phyloP scores from a whole-genome alignment of 1,140 invertebrate species.

The Pseudobourletiella spinata region DNA sequence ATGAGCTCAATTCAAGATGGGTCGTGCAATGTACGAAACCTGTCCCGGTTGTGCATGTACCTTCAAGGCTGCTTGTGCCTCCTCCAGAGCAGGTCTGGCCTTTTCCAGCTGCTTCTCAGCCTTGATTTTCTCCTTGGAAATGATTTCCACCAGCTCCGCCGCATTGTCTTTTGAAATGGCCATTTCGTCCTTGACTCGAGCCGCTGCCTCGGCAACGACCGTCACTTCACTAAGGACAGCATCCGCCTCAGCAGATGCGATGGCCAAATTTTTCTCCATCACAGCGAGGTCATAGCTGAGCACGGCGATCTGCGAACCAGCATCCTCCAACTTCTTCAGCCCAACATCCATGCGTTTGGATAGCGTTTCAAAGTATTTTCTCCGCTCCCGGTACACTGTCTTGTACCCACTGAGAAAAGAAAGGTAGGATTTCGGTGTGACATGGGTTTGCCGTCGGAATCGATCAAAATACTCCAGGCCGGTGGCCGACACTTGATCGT shows the following conservation, averaged over 20 bases:
- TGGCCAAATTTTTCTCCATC: slow-evolving; percentile 66
- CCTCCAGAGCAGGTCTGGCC: slow-evolving; percentile 70
- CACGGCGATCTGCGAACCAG: slow-evolving; percentile 63
- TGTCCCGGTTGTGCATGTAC: too few species aligned
- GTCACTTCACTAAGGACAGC: slow-evolving; percentile 55
- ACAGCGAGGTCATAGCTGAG: slow-evolving; percentile 65
- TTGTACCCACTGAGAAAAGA: slow-evolving; percentile 75
- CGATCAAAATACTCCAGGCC: slow-evolving; percentile 68
- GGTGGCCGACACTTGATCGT: slow-evolving; percentile 65
- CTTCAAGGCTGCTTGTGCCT: slow-evolving; percentile 68
- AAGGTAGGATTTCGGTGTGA: slow-evolving; percentile 80
- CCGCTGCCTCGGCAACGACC: slow-evolving; percentile 54
- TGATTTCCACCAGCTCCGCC: slow-evolving; percentile 63
- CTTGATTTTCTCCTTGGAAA: slow-evolving; percentile 64
- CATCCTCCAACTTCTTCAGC: slow-evolving; percentile 71
- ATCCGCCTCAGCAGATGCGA: slow-evolving; percentile 59
- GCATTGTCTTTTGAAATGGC: slow-evolving; percentile 68
- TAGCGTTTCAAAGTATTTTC: slow-evolving; percentile 58
- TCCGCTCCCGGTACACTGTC: slow-evolving; percentile 59
- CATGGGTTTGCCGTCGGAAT: slow-evolving; percentile 69
- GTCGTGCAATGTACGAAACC: too few species aligned
- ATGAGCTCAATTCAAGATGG: too few species aligned
- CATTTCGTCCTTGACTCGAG: slow-evolving; percentile 71
- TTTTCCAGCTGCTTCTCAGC: slow-evolving; percentile 68
- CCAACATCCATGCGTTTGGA: slow-evolving; percentile 71